These are phyloP conservation scores for Meliscaeva auricollis DNA, from an alignment of 2,888 invertebrate species.

Conservation along the genomic window DNA sequence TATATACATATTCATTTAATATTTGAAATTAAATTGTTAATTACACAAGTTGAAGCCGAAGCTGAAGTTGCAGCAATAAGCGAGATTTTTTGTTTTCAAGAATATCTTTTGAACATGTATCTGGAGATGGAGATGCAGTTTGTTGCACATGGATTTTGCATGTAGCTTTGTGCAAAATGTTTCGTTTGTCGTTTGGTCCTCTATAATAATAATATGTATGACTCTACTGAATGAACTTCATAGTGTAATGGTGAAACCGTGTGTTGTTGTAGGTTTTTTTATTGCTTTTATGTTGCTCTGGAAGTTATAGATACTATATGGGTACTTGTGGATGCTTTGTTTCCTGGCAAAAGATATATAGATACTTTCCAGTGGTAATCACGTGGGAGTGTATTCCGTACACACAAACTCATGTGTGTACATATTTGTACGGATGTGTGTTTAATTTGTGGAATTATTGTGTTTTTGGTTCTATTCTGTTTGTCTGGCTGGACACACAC, in stretches of 20 bases:
- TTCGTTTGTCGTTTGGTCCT: conserved; percentile 33
- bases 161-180: conserved; percentile 13
- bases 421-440: conserved; percentile 22
- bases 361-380: conserved; percentile 36
- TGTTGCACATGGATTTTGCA: conserved; percentile 20
- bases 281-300: background rate
- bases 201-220: conserved; percentile 8
- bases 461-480: conserved; percentile 43
- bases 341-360: conserved; percentile 25
- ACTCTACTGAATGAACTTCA: conserved; percentile 33
- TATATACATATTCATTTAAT: conserved; percentile 35
- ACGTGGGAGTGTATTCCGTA: conserved; percentile 30
- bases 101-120: conserved; percentile 4
- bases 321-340: conserved; percentile 16
- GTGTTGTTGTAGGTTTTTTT: conserved; percentile 18
- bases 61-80: too few relatives aligned
- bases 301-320: background rate
- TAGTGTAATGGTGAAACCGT: conserved; percentile 5
- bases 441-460: conserved; percentile 59
- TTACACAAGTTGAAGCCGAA: conserved; percentile 8
- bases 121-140: background rate
- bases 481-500: conserved; percentile 43
- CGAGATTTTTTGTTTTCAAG: conserved; percentile 9
- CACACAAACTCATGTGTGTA: background rate
- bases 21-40: conserved; percentile 60